phyloP scores from a whole-genome alignment of 2,113 vertebrate species.

The Myxocyprinus asiaticus region DNA sequence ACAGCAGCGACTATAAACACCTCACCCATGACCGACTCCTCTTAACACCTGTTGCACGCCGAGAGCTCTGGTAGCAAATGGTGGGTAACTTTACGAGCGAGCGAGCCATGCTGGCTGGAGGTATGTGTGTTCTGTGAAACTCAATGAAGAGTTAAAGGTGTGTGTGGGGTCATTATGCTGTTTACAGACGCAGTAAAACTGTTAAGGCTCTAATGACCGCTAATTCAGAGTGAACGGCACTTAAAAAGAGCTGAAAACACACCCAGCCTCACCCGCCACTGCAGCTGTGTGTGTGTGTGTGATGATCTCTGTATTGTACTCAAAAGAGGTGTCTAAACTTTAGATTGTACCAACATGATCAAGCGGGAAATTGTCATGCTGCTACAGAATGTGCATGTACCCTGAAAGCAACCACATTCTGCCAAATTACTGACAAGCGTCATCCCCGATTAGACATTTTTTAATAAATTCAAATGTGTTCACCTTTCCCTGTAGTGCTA shows the following conservation, averaged over 20 bases:
- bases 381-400: no score
- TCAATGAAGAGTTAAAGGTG: conserved; percentile 29
- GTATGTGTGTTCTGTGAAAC: conserved; percentile 39
- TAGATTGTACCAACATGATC: no score
- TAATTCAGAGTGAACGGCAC: conserved; percentile 68
- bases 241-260: conserved; percentile 45
- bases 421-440: no score
- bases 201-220: conserved; percentile 93
- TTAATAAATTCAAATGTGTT: no score
- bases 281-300: conserved; percentile 26
- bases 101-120: conserved; percentile 34
- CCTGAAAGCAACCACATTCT: no score
- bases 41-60: conserved; percentile 52
- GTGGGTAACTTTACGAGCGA: conserved; percentile 53
- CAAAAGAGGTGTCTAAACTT: conserved; percentile 12
- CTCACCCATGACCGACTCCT: conserved; percentile 8
- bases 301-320: conserved; percentile 12
- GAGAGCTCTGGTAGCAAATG: conserved; percentile 54
- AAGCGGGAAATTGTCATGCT: no score
- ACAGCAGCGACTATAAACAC: conserved; percentile 38
- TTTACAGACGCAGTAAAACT: conserved; percentile 94
- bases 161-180: conserved; percentile 82
- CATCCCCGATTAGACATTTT: no score
- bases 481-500: no score
- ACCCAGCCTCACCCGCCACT: background rate